These are phyloP conservation scores for Hirtodrosophila cameraria DNA, from an alignment of 2,888 invertebrate genomes.

Conservation along the genomic window DNA sequence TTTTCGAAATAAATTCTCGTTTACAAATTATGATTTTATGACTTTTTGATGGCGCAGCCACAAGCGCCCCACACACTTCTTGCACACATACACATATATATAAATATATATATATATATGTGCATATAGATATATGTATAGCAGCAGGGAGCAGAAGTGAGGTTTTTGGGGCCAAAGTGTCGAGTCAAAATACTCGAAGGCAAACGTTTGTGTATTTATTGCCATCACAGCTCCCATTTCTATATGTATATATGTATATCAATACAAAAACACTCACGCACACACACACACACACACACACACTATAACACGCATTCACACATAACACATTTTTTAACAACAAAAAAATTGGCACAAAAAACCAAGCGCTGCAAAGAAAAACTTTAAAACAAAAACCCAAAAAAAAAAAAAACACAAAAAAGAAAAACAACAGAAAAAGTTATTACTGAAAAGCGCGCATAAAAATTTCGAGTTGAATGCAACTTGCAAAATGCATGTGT, in stretches of 20 bases:
- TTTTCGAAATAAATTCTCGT: conserved; percentile 81
- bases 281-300: conserved; percentile 13
- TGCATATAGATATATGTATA: conserved; percentile 9
- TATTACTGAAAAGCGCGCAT: conserved; percentile 65
- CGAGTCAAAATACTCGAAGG: conserved; percentile 61
- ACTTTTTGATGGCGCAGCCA: conserved; percentile 78
- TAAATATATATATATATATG: conserved; percentile 21
- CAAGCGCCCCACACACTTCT: conserved; percentile 43
- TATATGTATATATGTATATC: conserved; percentile 14
- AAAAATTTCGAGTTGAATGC: conserved; percentile 74
- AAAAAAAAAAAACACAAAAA: conserved; percentile 9
- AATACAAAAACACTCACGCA: conserved; percentile 28
- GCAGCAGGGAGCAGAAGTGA: neutral
- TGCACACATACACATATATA: neutral
- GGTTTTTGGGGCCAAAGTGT: conserved; percentile 36
- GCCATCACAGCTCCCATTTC: conserved; percentile 45
- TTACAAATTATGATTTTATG: conserved; percentile 82
- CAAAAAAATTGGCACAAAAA: conserved; percentile 55
- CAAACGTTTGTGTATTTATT: conserved; percentile 66
- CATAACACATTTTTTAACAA: conserved; percentile 44
- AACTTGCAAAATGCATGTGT: conserved; percentile 47
- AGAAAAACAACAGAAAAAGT: conserved; percentile 46
- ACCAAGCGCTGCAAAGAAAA: conserved; percentile 22
- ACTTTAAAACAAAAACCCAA: conserved; percentile 20
- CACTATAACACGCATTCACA: conserved; percentile 24